Conservation (phyloP, 2,888 invertebrate species). For the Podabrus alpinus region DNA sequence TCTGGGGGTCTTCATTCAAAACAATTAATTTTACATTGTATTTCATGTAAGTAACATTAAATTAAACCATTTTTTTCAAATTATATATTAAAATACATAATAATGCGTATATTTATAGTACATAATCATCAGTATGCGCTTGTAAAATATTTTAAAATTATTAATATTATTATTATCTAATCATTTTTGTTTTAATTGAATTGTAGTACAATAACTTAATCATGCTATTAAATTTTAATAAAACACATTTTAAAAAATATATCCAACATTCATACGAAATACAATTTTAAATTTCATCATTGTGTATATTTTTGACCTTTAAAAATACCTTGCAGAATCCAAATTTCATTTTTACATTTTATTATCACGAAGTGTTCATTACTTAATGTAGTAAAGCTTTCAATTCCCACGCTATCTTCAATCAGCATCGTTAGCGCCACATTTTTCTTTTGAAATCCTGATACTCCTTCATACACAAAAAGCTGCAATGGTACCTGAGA, state of each 20-base stretch:
- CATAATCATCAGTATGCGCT: background rate
- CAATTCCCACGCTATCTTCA: conserved; percentile 31
- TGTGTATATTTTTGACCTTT: conserved; percentile 38
- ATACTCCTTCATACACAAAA: conserved; percentile 55
- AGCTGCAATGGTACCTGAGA: conserved; percentile 51
- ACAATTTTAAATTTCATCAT: conserved; percentile 9
- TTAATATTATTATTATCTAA: background rate
- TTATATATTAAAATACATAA: background rate
- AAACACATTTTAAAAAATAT: background rate
- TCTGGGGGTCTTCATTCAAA: background rate
- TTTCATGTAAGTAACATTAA: background rate
- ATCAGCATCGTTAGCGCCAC: conserved; percentile 35
- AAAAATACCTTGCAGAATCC: conserved; percentile 46
- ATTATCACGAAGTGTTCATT: conserved; percentile 45
- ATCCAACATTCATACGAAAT: background rate
- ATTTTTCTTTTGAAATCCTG: conserved; percentile 49
- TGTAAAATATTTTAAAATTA: background rate
- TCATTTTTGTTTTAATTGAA: background rate
- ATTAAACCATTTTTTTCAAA: background rate
- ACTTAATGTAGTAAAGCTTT: conserved; percentile 39
- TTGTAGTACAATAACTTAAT: background rate
- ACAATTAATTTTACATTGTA: background rate
- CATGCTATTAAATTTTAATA: background rate
- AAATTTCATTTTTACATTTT: conserved; percentile 39
- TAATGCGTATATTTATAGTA: background rate